Base-by-base conservation (phyloP, 2,888 invertebrate genomes). In the Oligia strigilis region DNA sequence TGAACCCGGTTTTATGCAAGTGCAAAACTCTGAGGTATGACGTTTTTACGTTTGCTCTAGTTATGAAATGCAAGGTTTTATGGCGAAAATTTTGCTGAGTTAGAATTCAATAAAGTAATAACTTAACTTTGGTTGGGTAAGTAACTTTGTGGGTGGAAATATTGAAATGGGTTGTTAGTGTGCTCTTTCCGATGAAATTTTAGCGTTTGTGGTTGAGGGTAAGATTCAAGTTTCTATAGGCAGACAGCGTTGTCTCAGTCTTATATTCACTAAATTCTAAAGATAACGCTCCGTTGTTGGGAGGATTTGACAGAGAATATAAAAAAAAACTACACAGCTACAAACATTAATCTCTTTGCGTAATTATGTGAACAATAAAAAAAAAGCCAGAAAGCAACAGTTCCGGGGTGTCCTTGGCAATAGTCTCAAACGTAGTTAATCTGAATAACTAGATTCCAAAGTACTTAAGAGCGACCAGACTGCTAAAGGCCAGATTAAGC, bases 371-470 rank as follows among this genome's bases (percentile, higher is more conserved):
- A 78, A 40, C 0, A 55, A 66, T 11, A 6, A 4, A 36, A 62
- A 49, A 67, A 69, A 49, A 43, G 8, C 43, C 52, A 52, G 19
- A 73, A 85, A 14, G 49, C 70, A 72, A 70, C 49, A 80, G 55
- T 69, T 36, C 23, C n/a, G 23, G 8, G 49, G 8, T 40, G 36
- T 58, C 29, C 17, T 62, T 70, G 46, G 52, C 29, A 71, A 52
- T 58, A 64, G 70, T 43, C 4, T 29, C 36, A 67, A 84, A 67
- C 14, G 64, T 55, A 70, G 46, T 58, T 80, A 58, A 81, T 85
- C 58, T 86, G 67, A 86, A 85, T 86, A 83, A 75, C 75, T 75
- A 67, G 67, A 83, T 86, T 75, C 52, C 36, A 58, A 86, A 82
- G 82, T 55, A 74, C 58, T 82, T 75, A 66, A 58, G 9, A 29